Percentiles rank a stretch among this genome's conserved stretches.
Evolutionary conservation across 2,797 vertebrate genomes (phyloP).

Genomic region (Gadopsis bispinosus): DNA sequence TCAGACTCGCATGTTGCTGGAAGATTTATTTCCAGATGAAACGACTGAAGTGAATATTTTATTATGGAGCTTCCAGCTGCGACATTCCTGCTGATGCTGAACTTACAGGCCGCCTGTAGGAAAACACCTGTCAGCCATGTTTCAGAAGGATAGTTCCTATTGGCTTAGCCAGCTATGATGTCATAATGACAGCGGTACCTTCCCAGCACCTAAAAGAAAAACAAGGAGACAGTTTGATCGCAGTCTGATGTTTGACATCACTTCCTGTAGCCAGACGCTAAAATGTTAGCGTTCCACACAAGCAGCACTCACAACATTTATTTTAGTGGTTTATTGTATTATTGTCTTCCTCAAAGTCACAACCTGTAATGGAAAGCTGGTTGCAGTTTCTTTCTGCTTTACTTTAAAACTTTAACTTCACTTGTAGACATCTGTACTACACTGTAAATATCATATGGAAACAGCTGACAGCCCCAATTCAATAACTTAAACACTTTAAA

Average conservation of each 20-base stretch:
- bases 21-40: neutral
- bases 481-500: too few species aligned
- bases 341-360: neutral
- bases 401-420: too few species aligned
- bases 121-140: neutral
- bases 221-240: conserved; percentile 37
- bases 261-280: neutral
- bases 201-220: conserved; percentile 43
- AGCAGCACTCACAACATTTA: neutral
- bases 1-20: neutral
- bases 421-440: too few species aligned
- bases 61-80: neutral
- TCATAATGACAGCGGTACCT: conserved; percentile 44
- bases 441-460: too few species aligned
- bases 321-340: neutral
- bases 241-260: neutral
- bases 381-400: neutral
- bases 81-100: conserved; percentile 55
- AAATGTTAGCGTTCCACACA: too few species aligned
- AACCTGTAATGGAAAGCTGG: neutral
- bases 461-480: too few species aligned
- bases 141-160: conserved; percentile 37
- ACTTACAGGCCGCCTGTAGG: neutral
- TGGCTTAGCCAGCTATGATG: conserved; percentile 68
- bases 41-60: neutral